phyloP scores from a whole-genome alignment of 2,888 invertebrate genomes.

The Philopedon plagiatum region DNA sequence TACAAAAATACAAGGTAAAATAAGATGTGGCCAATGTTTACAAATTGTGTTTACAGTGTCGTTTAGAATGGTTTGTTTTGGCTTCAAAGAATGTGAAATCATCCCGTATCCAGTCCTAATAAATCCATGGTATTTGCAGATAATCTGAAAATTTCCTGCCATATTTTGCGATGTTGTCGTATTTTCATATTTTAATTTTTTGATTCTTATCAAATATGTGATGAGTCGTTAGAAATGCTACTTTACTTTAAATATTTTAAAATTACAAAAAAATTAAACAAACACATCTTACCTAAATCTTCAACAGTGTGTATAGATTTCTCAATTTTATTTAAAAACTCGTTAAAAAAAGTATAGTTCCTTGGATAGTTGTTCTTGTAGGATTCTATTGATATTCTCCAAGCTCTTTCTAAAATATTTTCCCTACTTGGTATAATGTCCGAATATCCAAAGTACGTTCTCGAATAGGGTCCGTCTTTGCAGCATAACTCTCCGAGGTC shows the following conservation, averaged over 20 bases:
- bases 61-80: no score
- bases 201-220: no score
- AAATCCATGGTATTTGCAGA: no score
- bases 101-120: no score
- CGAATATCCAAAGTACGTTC: conserved; percentile 45
- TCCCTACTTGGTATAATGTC: conserved; percentile 48
- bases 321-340: conserved; percentile 39
- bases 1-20: no score
- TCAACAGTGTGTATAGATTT: conserved; percentile 36
- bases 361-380: conserved; percentile 27
- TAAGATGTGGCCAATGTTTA: no score
- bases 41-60: no score
- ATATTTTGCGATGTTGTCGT: no score
- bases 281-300: conserved; percentile 40
- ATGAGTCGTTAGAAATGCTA: no score
- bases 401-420: conserved; percentile 48
- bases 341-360: conserved; percentile 37
- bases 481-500: conserved; percentile 19
- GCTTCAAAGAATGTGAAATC: no score
- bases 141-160: no score
- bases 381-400: conserved; percentile 47
- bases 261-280: background rate
- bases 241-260: background rate
- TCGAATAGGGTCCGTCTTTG: conserved; percentile 1
- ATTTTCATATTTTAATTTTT: no score